Evolutionary conservation across 2,888 invertebrate genomes (phyloP).

Genomic region (Lysandra bellargus): DNA sequence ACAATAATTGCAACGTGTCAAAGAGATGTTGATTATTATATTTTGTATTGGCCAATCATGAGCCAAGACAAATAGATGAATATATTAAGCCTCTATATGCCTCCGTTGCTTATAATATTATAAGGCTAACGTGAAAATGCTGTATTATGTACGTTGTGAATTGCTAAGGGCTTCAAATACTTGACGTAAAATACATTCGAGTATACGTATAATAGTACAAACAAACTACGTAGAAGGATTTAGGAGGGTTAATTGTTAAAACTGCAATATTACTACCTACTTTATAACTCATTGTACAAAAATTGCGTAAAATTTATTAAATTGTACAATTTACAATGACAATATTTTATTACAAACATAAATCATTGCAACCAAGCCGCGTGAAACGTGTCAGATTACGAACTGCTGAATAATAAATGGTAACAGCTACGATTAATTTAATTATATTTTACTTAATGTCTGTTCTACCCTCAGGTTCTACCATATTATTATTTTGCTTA

Average conservation of each 20-base stretch:
- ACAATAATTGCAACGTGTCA: no score
- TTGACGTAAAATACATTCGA: no score
- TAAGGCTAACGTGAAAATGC: no score
- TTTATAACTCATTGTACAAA: not conserved
- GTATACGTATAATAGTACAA: no score
- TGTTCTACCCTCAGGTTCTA: not conserved
- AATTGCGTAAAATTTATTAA: not conserved
- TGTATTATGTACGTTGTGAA: no score
- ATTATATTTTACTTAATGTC: not conserved
- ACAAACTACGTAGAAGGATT: no score
- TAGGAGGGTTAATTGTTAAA: not conserved
- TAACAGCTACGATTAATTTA: not conserved
- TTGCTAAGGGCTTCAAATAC: no score
- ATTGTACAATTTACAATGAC: not conserved
- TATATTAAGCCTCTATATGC: no score
- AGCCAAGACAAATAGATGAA: no score
- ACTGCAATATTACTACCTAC: not conserved
- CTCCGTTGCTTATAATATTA: no score
- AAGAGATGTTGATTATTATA: no score
- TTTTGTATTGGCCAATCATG: no score
- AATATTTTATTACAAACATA: not conserved
- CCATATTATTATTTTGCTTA: not conserved
- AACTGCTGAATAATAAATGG: constrained; percentile 6
- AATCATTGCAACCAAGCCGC: not conserved
- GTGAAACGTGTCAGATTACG: constrained; percentile 9